Evolutionary conservation across 2,113 vertebrate species (phyloP).

Genomic region (Cheilinus undulatus): DNA sequence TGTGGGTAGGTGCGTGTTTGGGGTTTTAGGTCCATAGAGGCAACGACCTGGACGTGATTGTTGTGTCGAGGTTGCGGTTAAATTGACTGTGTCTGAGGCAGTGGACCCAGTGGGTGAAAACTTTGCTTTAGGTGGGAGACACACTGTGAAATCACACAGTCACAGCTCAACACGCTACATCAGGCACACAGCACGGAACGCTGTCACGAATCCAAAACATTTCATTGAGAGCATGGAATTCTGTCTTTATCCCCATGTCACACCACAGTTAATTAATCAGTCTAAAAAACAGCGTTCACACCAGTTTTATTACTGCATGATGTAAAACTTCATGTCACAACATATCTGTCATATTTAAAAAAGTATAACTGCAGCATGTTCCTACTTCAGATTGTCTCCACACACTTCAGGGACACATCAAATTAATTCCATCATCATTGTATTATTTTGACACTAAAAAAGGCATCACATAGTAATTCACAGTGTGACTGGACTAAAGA

Average conservation of each 20-base stretch:
- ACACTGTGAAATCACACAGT: slow-evolving; percentile 37
- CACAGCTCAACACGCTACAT: slow-evolving; percentile 28
- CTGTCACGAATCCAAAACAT: background rate
- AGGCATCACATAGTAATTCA: background rate
- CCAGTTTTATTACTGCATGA: background rate
- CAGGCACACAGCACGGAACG: background rate
- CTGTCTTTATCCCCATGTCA: background rate
- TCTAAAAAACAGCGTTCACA: background rate
- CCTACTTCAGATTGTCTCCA: no score
- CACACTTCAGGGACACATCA: slow-evolving; percentile 20
- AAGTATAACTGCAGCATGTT: background rate
- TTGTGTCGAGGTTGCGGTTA: slow-evolving; percentile 33
- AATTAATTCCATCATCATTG: slow-evolving; percentile 27
- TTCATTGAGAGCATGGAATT: background rate
- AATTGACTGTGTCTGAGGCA: slow-evolving; percentile 52
- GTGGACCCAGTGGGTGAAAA: slow-evolving; percentile 30
- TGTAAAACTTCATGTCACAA: background rate
- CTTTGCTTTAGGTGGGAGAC: slow-evolving; percentile 37
- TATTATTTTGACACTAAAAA: background rate
- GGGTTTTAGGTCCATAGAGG: slow-evolving; percentile 24
- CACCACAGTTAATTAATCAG: background rate
- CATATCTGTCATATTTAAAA: slow-evolving; percentile 1
- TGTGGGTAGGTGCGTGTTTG: slow-evolving; percentile 3
- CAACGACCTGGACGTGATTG: slow-evolving; percentile 31
- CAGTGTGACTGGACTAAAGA: no score